These are phyloP conservation scores for Ibidorhyncha struthersii DNA, from an alignment of 2,113 vertebrate species.

Conservation along the genomic window DNA sequence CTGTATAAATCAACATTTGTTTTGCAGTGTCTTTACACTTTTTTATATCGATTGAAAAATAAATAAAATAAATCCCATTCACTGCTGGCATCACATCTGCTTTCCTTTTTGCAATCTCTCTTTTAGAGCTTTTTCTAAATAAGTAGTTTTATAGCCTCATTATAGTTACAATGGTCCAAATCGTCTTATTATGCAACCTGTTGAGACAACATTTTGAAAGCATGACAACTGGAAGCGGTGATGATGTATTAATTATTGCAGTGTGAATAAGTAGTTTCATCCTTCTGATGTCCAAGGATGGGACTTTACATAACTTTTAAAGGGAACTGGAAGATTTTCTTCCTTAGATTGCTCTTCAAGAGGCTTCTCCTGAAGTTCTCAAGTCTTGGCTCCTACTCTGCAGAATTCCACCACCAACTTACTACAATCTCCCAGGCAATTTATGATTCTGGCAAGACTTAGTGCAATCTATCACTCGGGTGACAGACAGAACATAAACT, in stretches of 20 bases:
- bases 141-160: not conserved
- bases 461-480: not conserved
- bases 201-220: not conserved
- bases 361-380: slow-evolving; percentile 18
- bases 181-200: not conserved
- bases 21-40: not conserved
- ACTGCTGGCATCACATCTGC: not conserved
- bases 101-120: not conserved
- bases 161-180: not conserved
- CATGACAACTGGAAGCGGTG: not conserved
- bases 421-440: slow-evolving; percentile 24
- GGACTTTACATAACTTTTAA: not conserved
- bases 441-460: slow-evolving; percentile 9
- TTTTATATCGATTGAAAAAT: not conserved
- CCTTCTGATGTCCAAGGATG: not conserved
- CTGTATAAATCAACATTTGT: not conserved
- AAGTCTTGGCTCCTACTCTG: not conserved
- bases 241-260: not conserved
- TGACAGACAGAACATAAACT: slow-evolving; percentile 42
- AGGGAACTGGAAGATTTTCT: not conserved
- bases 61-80: not conserved
- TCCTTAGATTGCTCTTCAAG: not conserved
- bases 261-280: not conserved
- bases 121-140: not conserved
- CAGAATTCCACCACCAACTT: slow-evolving; percentile 18